Evolutionary conservation across 2,797 vertebrate genomes (phyloP).

Genomic region (Discoglossus pictus): DNA sequence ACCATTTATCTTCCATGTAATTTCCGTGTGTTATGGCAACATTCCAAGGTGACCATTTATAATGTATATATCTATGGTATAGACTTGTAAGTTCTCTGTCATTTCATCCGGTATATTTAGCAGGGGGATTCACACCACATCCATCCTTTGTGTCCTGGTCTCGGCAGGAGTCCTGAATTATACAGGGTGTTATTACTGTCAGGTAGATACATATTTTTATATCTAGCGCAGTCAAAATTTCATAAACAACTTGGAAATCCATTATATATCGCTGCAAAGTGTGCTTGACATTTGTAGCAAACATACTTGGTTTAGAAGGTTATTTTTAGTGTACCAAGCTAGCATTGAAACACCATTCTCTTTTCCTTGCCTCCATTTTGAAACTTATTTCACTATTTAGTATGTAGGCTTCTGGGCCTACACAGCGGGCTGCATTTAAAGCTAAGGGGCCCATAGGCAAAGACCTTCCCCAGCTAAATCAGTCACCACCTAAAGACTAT

Average conservation of each 20-base stretch:
- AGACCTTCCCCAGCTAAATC: too few relatives aligned
- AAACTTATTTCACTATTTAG: too few relatives aligned
- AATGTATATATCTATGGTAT: background rate
- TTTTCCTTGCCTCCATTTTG: too few relatives aligned
- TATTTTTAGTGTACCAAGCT: too few relatives aligned
- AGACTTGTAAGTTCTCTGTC: background rate
- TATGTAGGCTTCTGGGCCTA: too few relatives aligned
- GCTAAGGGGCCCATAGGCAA: too few relatives aligned
- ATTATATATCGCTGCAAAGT: too few relatives aligned
- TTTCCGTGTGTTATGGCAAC: background rate
- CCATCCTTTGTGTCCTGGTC: background rate
- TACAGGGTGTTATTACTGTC: slow-evolving; percentile 31
- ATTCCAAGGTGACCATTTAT: slow-evolving; percentile 10
- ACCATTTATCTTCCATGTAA: background rate
- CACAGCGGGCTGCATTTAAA: too few relatives aligned
- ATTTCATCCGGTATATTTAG: background rate
- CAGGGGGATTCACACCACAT: background rate
- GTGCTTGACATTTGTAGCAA: too few relatives aligned
- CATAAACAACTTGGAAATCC: slow-evolving; percentile 3
- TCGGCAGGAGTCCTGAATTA: slow-evolving; percentile 24
- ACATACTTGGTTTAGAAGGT: too few relatives aligned
- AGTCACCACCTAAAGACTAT: too few relatives aligned
- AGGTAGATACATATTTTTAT: slow-evolving; percentile 22
- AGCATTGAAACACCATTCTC: too few relatives aligned
- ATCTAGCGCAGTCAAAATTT: slow-evolving; percentile 18